A percentile compares a stretch with the other conserved stretches of the same genome.
Conservation (phyloP, 2,888 invertebrate genomes). For the Cryptus armator region DNA sequence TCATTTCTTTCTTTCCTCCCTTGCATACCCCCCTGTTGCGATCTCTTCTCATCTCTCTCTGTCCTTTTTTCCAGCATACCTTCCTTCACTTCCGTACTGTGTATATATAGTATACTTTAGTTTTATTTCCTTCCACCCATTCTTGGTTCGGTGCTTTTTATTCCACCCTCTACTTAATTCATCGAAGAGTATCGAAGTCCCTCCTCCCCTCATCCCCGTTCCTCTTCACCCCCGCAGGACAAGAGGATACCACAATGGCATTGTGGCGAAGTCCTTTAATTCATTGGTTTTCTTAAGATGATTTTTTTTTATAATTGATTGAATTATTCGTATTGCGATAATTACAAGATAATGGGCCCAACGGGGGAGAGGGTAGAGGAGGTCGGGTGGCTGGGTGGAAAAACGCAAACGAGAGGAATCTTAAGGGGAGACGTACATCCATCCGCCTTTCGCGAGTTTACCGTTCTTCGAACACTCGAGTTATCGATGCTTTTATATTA, state of each 20-base stretch:
- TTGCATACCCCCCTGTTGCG: neutral
- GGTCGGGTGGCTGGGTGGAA: neutral
- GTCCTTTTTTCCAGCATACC: constrained; percentile 20
- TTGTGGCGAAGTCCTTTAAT: constrained; percentile 46
- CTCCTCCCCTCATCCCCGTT: neutral
- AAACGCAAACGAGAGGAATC: constrained; percentile 1
- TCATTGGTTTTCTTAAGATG: constrained; percentile 63
- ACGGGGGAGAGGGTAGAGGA: no score
- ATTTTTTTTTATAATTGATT: constrained; percentile 53
- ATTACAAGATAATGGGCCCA: constrained; percentile 46
- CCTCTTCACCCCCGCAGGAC: neutral
- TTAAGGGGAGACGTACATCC: neutral
- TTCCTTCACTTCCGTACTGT: constrained; percentile 17
- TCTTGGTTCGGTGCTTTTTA: constrained; percentile 9
- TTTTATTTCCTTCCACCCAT: constrained; percentile 27
- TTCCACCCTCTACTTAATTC: neutral
- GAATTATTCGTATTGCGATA: constrained; percentile 60
- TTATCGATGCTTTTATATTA: constrained; percentile 18
- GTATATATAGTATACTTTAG: constrained; percentile 23
- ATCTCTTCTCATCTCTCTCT: constrained; percentile 1
- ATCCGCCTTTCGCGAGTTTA: constrained; percentile 3
- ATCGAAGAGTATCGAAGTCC: constrained; percentile 23
- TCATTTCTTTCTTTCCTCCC: constrained; percentile 15
- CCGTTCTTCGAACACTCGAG: constrained; percentile 12
- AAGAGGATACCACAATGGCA: constrained; percentile 52